Evolutionary conservation across 1,140 invertebrate species (phyloP), one percentile per base, ranked within the genome.

Genomic region (Anastatus disparis): DNA sequence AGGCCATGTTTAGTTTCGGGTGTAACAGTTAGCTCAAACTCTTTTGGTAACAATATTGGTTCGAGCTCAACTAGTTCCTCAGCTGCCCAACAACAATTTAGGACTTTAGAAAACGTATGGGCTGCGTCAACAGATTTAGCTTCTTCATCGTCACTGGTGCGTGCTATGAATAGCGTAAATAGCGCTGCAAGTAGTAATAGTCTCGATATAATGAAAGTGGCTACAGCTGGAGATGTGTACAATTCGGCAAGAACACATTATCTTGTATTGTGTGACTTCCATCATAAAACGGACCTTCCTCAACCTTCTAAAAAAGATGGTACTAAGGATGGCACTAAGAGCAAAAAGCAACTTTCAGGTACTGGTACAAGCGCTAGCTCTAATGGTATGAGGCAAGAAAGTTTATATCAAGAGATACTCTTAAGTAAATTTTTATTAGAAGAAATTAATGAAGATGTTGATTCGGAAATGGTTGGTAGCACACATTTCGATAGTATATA

Each of bases 91-190:
- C 75, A 77, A 13, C 82, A 84, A 24, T 59, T 85, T 61, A 72
- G 83, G 52, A 82, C 79, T n/a, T 72, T 86, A 20, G 84, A 86
- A 59, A 84, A 84, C 50, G 85, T 86, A n/a, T 86, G 85, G 84
- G 79, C 83, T 20, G 65, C 82, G 1, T 79, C 83, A 1, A 78
- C 82, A 17, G 82, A 84, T 69, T 59, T 86, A 13, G 82, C 82
- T 6, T 77, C 80, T n/a, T 84, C 83, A 0, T 85, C 85, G 0
- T 85, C 84, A n/a, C 76, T 89, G 26, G 89, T 90, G 40, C 86
- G 88, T 56, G 86, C 88, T 12, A 88, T 90, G 87, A 90, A 90
- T 73, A 87, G 88, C 80, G 89, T 89, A 17, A 90, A 90, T 77
- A 87, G 89, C 77, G 88, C 87, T 31, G 83, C 88, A 70, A 86